A percentile compares a stretch with the other conserved stretches of the same genome.
Conservation (phyloP, 2,113 vertebrate species). For the Hippocampus zosterae region DNA sequence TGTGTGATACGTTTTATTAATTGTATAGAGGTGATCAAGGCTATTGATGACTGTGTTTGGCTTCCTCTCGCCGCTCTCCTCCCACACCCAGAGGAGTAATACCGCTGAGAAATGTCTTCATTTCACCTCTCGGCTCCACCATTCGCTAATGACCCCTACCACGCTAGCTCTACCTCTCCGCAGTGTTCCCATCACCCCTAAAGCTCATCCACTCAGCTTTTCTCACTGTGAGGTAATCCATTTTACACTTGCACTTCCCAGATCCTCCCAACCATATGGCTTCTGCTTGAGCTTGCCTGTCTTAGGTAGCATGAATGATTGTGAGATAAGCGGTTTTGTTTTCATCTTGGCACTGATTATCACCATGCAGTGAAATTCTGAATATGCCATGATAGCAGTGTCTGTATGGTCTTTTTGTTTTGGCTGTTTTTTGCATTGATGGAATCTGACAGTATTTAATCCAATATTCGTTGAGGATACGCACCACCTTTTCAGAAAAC, state of each 20-base stretch:
- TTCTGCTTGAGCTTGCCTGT: slow-evolving; percentile 36
- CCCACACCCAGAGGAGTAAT: slow-evolving; percentile 35
- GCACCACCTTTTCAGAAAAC: slow-evolving; percentile 12
- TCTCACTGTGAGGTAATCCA: slow-evolving; percentile 49
- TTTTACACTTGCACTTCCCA: slow-evolving; percentile 39
- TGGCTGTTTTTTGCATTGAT: slow-evolving; percentile 33
- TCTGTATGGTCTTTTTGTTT: slow-evolving; percentile 32
- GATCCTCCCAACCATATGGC: slow-evolving; percentile 18
- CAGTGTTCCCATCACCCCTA: slow-evolving; percentile 41
- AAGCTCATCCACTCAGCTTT: slow-evolving; percentile 36
- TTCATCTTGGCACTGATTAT: slow-evolving; percentile 43
- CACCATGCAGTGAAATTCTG: slow-evolving; percentile 31
- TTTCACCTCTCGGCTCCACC: slow-evolving; percentile 40
- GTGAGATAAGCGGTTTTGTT: slow-evolving; percentile 43
- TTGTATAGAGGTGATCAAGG: slow-evolving; percentile 33
- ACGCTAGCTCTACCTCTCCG: slow-evolving; percentile 16
- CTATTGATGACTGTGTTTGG: slow-evolving; percentile 40
- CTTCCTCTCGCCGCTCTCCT: slow-evolving; percentile 11
- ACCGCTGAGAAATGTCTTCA: slow-evolving; percentile 36
- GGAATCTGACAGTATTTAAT: slow-evolving; percentile 37
- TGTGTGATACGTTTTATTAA: slow-evolving; percentile 18
- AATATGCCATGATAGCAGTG: slow-evolving; percentile 44
- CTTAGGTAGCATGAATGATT: slow-evolving; percentile 35
- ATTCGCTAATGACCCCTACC: slow-evolving; percentile 31
- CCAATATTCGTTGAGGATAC: slow-evolving; percentile 31